Evolutionary conservation across 2,888 invertebrate genomes (phyloP), one percentile per base, ranked within the genome.

Genomic region (Patella pellucida): DNA sequence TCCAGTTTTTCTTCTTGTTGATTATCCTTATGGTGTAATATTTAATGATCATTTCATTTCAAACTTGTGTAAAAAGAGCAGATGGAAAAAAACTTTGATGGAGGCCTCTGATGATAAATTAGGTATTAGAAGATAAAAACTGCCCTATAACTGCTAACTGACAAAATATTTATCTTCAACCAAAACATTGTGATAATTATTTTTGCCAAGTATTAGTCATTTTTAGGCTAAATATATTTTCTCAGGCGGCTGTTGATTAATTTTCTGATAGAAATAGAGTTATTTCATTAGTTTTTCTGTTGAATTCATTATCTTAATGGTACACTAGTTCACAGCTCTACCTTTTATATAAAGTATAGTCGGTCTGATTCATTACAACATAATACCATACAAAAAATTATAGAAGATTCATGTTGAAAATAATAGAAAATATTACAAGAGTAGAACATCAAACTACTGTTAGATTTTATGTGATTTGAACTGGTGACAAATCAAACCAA

Each of bases 41-140:
- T 62, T 62, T 62, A 62, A 62, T 62, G 62, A 62, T 62, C 62
- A 62, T 62, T 62, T 62, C 62, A 62, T 62, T 62, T 62, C n/a
- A 19, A 62, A 62, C n/a, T 62, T 62, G 19, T 62, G n/a, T 19
- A 62, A 62, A 62, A 56, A 62, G 19, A 62, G 19, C 62, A 62
- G 62, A 62, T 62, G 62, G 62, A 62, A 62, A 62, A 62, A 62
- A 62, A 62, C 62, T n/a, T 62, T 62, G 62, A 62, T 62, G 62
- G 62, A n/a, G 62, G 19, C n/a, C 62, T 11, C n/a, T 62, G 19
- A 19, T 62, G 62, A 62, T 62, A 62, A 62, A 62, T 62, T 62
- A 62, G 62, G 62, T 62, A 62, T 62, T n/a, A 62, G 62, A 62
- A 62, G 62, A 62, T 62, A 62, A 62, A 62, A 62, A 62, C n/a